Evolutionary conservation across 1,140 invertebrate genomes (phyloP).

Genomic region (Drosophila sulfurigaster): DNA sequence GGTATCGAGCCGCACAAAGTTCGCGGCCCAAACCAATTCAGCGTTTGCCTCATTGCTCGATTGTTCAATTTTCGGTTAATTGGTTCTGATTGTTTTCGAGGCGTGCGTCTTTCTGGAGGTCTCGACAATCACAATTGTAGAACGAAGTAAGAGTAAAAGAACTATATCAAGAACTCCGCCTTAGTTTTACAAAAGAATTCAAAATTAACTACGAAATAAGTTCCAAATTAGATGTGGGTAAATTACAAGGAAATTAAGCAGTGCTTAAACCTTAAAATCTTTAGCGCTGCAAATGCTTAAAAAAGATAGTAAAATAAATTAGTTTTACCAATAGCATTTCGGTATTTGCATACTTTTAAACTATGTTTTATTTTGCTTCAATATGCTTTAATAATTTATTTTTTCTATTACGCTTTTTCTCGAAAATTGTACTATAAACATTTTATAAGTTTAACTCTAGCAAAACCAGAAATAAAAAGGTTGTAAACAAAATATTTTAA

Average conservation of each 20-base stretch:
- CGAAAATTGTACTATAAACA: no score
- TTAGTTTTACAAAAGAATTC: not conserved
- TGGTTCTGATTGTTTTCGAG: slow-evolving; percentile 81
- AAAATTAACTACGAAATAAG: not conserved
- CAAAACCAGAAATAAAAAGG: no score
- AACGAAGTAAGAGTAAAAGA: not conserved
- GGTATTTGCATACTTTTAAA: no score
- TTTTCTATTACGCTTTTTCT: no score
- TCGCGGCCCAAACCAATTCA: slow-evolving; percentile 44
- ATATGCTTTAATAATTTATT: no score
- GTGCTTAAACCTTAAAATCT: no score
- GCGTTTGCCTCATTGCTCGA: slow-evolving; percentile 54
- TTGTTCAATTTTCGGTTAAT: slow-evolving; percentile 82
- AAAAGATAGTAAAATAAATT: no score
- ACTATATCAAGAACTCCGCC: not conserved
- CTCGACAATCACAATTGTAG: slow-evolving; percentile 2
- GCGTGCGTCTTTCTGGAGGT: slow-evolving; percentile 56
- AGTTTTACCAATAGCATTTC: no score
- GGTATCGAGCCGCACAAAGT: slow-evolving; percentile 43
- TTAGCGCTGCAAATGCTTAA: no score
- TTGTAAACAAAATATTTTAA: no score
- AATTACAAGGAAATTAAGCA: not conserved
- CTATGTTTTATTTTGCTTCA: no score
- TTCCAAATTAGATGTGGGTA: not conserved
- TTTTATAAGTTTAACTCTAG: no score